phyloP scores from a whole-genome alignment of 2,888 invertebrate species.

The Heliconius erato region DNA sequence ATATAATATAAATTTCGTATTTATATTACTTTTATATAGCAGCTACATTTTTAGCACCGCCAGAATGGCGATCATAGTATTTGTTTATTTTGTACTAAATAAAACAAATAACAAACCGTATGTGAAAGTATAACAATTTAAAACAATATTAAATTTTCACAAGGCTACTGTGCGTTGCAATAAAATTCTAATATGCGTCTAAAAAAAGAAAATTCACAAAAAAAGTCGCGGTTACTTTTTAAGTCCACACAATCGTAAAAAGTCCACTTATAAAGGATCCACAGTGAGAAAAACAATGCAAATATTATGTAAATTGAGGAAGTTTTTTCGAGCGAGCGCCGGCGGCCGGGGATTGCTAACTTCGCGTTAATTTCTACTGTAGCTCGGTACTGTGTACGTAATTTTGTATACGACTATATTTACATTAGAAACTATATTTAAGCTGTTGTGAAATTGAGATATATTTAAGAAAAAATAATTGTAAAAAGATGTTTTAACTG shows the following conservation, averaged over 20 bases:
- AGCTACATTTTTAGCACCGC: too few species aligned
- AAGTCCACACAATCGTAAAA: conserved; percentile 34
- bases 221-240: conserved; percentile 14
- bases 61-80: too few species aligned
- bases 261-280: conserved; percentile 36
- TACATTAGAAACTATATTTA: conserved; percentile 31
- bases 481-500: not conserved
- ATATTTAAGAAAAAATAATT: not conserved
- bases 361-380: conserved; percentile 40
- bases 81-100: not conserved
- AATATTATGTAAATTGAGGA: conserved; percentile 71
- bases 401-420: conserved; percentile 38
- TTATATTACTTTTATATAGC: too few species aligned
- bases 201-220: not conserved
- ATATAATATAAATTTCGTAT: too few species aligned
- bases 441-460: conserved; percentile 12
- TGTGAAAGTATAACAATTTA: not conserved
- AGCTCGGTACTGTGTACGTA: conserved; percentile 24
- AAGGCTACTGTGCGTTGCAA: not conserved
- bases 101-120: not conserved
- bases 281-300: conserved; percentile 61
- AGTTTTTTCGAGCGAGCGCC: conserved; percentile 45
- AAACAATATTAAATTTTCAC: conserved; percentile 6
- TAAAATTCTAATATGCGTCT: conserved; percentile 2
- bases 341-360: conserved; percentile 46